Base-by-base conservation (phyloP, 2,797 vertebrate species). In the Myotis pilosus region DNA sequence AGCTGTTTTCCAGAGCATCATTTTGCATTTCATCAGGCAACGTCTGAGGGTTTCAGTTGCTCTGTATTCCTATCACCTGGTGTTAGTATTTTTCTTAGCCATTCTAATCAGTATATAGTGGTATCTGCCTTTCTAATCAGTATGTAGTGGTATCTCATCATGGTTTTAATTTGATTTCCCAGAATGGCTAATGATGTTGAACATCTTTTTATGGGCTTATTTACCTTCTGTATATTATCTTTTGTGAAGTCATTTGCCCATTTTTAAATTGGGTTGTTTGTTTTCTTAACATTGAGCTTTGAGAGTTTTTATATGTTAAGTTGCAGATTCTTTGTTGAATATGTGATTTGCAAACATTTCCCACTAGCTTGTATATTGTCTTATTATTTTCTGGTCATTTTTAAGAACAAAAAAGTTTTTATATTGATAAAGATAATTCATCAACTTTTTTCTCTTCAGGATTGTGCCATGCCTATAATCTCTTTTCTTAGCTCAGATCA, bases 111-210 rank as follows among this genome's bases (percentile, higher is more conserved):
- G 25, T 64, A 19, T 64, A 49, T 38, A 89, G 36, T 41, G 13
- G 19, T 55, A 17, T 72, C 8, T 47, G 23, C 23, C 79, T 68
- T 68, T 83, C 41, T 87, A 76, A 44, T 92, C 80, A 76, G 25
- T 55, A 28, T 55, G 49, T 33, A 93, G n/a, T 49, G 10, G 22
- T 55, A 22, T 72, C 15, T 38, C 49, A 81, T 86, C 12, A 19
- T 71, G 20, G 13, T 89, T 72, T 91, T 91, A 93, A 83, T 88
- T 55, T 91, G 30, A 75, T 57, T 89, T 93, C n/a, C 44, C 10
- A 28, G 53, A 91, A 89, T 81, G 23, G 22, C 19, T 89, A 84
- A 79, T 84, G 57, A 85, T 84, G 30, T 51, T 76, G 49, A 74
- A 71, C 33, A 51, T 78, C 3, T 62, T 89, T 69, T 81, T 74